Evolutionary conservation across 2,888 invertebrate genomes (phyloP).

Genomic region (Thecophora atra): DNA sequence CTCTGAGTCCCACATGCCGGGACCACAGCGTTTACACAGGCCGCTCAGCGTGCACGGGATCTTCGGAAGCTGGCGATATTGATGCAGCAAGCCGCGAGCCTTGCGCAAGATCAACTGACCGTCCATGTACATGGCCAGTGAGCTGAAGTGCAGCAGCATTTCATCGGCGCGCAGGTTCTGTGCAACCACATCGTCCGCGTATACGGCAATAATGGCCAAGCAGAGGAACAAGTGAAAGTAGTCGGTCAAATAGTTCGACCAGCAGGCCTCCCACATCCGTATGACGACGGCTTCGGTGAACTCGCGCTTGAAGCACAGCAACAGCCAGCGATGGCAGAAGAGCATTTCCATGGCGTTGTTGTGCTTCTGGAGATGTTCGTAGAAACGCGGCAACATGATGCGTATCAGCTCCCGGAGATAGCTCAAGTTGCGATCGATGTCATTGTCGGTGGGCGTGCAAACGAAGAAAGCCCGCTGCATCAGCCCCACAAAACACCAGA

Average conservation of each 20-base stretch:
- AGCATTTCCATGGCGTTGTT: conserved; percentile 88
- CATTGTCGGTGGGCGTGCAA: conserved; percentile 91
- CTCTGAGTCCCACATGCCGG: conserved; percentile 94
- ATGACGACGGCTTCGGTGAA: conserved; percentile 89
- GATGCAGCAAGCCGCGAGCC: conserved; percentile 89
- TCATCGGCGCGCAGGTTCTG: conserved; percentile 93
- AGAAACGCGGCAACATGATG: conserved; percentile 91
- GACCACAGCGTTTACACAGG: conserved; percentile 87
- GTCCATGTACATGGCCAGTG: conserved; percentile 97
- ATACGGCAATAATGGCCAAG: conserved; percentile 90
- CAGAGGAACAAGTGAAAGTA: conserved; percentile 96
- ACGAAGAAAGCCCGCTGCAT: conserved; percentile 96
- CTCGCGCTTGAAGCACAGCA: conserved; percentile 92
- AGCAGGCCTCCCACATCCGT: conserved; percentile 96
- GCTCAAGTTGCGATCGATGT: conserved; percentile 91
- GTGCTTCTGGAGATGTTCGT: conserved; percentile 83
- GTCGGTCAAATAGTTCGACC: conserved; percentile 96
- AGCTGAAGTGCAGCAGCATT: conserved; percentile 94
- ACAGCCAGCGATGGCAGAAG: conserved; percentile 95
- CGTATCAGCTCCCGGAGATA: conserved; percentile 87
- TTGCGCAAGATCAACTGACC: conserved; percentile 89
- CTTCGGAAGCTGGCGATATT: conserved; percentile 86
- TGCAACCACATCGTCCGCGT: conserved; percentile 91
- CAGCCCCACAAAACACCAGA: conserved; percentile 97
- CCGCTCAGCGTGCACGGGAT: conserved; percentile 91